Evolutionary conservation across 2,888 invertebrate species (phyloP), one percentile per base, ranked within the genome.

Genomic region (Deilephila porcellus): DNA sequence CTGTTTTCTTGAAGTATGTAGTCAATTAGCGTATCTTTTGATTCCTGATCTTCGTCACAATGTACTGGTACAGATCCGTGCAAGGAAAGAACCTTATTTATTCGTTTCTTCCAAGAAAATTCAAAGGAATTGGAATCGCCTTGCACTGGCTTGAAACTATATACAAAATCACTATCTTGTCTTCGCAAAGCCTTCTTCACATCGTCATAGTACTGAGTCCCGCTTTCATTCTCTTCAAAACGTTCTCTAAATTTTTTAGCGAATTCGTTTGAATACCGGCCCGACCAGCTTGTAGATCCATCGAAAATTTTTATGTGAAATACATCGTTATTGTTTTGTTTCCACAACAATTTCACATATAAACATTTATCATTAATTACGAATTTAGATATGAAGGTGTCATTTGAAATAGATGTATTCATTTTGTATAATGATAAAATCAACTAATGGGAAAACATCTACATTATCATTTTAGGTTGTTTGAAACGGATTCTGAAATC

Each of bases 41-140:
- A 77, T 70, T 79, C 79, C 8, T 77, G 32, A 11, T 17, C 67
- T 32, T 75, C 59, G 70, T 87, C 87, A 19, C 75, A 80, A 20
- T 79, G 75, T 8, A 93, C 73, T 3, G 79, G 76, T 0, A 93
- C 85, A 17, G 80, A 82, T 3, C 93, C 93, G 76, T 92, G 87
- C 19, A 83, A 67, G 56, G 88, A 74, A 7, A 79, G 72, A 7
- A 81, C 85, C 6, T 84, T 85, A 37, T 85, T 81, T 71, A 83
- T 88, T 73, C 75, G 83, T 75, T 85, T 92, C 74, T 88, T 90
- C 92, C 92, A 93, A 71, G 74, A 81, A 75, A 93, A 92, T 20
- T 73, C 82, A 0, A 87, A 87, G 3, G 76, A 63, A 20, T 79
- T 79, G 0, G 34, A 73, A 71, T 85, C 80, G 32, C 79, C 80